Conservation (phyloP, 2,113 vertebrate species). For the Marcusenius ussheri region DNA sequence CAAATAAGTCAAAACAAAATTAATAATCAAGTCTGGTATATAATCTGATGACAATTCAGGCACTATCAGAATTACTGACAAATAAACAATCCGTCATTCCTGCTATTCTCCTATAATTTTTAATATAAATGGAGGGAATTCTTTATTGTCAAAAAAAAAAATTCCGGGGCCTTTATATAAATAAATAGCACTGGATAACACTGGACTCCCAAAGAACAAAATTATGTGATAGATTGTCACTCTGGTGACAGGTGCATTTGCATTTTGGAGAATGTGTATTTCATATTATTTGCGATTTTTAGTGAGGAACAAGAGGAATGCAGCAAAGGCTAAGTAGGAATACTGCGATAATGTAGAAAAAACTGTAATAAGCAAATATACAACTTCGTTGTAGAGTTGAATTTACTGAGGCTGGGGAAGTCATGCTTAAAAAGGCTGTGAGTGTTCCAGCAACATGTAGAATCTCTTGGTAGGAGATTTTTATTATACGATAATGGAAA, state of each 20-base stretch:
- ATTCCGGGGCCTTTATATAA: not conserved
- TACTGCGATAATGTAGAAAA: slow-evolving; percentile 47
- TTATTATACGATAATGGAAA: not conserved
- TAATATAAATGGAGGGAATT: not conserved
- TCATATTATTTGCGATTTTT: slow-evolving; percentile 44
- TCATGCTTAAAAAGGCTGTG: not conserved
- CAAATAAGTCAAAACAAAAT: not conserved
- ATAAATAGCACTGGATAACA: not conserved
- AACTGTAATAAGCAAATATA: slow-evolving; percentile 46
- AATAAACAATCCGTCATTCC: not conserved
- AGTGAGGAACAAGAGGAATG: slow-evolving; percentile 43
- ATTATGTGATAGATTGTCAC: not conserved
- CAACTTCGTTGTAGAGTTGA: not conserved
- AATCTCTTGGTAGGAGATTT: not conserved
- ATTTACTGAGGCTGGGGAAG: not conserved
- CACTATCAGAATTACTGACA: not conserved
- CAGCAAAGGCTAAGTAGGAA: slow-evolving; percentile 54
- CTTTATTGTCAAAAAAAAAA: not conserved
- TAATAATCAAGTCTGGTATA: not conserved
- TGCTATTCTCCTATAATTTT: not conserved
- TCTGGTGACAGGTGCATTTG: not conserved
- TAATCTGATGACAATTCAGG: not conserved
- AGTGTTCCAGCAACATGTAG: not conserved
- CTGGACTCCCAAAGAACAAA: not conserved
- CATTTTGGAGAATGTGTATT: not conserved